Evolutionary conservation across 1,140 invertebrate species (phyloP).

Genomic region (Globodera rostochiensis): DNA sequence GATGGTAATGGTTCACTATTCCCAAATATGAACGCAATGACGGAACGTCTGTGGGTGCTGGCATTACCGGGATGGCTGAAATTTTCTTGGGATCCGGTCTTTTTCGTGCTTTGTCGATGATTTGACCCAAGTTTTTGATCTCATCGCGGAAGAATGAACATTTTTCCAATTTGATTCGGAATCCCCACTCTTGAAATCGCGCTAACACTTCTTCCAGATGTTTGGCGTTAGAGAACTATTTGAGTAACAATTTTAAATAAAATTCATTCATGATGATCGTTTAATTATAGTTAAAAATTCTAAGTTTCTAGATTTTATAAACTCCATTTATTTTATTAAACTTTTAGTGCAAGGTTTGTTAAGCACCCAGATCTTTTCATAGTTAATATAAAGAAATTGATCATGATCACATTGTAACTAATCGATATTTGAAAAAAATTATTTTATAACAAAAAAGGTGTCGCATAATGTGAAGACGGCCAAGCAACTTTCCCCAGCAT

Average conservation of each 20-base stretch:
- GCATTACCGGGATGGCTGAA: not conserved
- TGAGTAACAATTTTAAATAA: no score
- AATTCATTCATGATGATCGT: no score
- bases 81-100: conserved; percentile 2
- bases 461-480: not conserved
- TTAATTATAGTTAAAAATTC: no score
- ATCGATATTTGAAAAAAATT: no score
- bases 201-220: conserved; percentile 62
- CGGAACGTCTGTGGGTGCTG: not conserved
- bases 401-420: no score
- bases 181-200: not conserved
- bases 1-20: conserved; percentile 27
- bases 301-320: no score
- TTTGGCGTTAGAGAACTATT: not conserved
- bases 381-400: no score
- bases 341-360: no score
- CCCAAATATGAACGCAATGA: conserved; percentile 7
- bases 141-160: conserved; percentile 67
- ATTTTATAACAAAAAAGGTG: no score
- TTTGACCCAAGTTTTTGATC: conserved; percentile 65
- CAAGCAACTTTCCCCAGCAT: not conserved
- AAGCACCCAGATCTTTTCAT: no score
- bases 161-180: conserved; percentile 5
- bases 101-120: not conserved
- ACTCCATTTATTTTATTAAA: no score